Evolutionary conservation across 2,113 vertebrate genomes (phyloP).

Genomic region (Microcebus tavaratra): DNA sequence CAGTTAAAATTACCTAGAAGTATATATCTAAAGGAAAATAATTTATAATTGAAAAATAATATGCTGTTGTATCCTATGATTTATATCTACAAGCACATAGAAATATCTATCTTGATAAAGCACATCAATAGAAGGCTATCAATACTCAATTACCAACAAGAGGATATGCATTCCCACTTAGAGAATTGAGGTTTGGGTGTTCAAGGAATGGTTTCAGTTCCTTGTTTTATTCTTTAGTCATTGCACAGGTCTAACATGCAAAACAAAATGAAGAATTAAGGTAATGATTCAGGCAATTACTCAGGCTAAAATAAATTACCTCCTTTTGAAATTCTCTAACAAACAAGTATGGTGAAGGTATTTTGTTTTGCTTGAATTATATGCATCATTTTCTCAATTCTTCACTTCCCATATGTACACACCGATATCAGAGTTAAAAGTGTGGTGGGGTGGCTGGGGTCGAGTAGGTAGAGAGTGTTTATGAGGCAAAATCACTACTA

Average conservation of each 20-base stretch:
- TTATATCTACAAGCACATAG: background rate
- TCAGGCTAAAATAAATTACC: background rate
- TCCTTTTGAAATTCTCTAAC: background rate
- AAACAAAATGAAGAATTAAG: background rate
- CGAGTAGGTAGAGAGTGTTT: background rate
- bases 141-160: background rate
- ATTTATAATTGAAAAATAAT: background rate
- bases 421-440: background rate
- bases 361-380: background rate
- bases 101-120: background rate
- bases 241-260: background rate
- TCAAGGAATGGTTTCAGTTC: conserved; percentile 16
- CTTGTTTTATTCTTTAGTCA: conserved; percentile 6
- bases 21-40: background rate
- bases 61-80: background rate
- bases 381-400: background rate
- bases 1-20: background rate
- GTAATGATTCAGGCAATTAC: conserved; percentile 38
- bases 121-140: background rate
- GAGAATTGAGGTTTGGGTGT: background rate
- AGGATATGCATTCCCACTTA: background rate
- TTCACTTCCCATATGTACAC: background rate
- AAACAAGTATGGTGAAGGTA: background rate
- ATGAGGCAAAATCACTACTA: background rate
- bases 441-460: fast-evolving